Base-by-base conservation (phyloP, 2,888 invertebrate species). In the Erynnis tages region DNA sequence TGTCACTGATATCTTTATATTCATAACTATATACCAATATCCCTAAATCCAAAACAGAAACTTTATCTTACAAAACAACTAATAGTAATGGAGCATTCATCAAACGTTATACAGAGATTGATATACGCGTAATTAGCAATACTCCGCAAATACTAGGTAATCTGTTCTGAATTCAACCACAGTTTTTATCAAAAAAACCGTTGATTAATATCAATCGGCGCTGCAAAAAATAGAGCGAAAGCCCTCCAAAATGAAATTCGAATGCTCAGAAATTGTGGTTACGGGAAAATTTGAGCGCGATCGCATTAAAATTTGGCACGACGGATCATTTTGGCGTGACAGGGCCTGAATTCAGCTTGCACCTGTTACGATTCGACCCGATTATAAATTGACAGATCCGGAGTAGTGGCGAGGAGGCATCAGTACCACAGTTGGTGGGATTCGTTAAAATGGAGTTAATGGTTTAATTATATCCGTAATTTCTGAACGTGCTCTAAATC, bases 311-410 rank as follows among this genome's bases (percentile, higher is more conserved):
- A 43, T 35, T 35, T 27, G 50, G 35, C 13, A 10, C 43, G 43
- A 50, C 27, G 13, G 50, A 27, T 21, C 40, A 35, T 50, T 50
- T 43, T 50, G 21, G 35, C 35, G 43, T 43, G 43, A 29, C 50
- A 27, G 34, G 35, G 10, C 27, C 27, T 7, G 17, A n/a, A 48
- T 23, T 11, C 40, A 21, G 27, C 25, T 45, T 46, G 46, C 50
- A 50, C 50, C 50, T 50, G 43, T 50, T 50, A 50, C 50, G 50
- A 50, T 41, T 14, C 43, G 43, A 50, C 43, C 49, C 49, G 49
- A 50, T 50, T 50, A 50, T 50, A 50, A 50, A 50, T 50, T 50
- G 41, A 50, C 49, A 50, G 25, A 43, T 41, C 40, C 40, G 16
- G 34, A 44, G 37, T 48, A 41, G 40, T 49, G 34, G 41, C 23